phyloP scores from a whole-genome alignment of 2,797 vertebrate genomes.

The Tauraco hartlaubi region DNA sequence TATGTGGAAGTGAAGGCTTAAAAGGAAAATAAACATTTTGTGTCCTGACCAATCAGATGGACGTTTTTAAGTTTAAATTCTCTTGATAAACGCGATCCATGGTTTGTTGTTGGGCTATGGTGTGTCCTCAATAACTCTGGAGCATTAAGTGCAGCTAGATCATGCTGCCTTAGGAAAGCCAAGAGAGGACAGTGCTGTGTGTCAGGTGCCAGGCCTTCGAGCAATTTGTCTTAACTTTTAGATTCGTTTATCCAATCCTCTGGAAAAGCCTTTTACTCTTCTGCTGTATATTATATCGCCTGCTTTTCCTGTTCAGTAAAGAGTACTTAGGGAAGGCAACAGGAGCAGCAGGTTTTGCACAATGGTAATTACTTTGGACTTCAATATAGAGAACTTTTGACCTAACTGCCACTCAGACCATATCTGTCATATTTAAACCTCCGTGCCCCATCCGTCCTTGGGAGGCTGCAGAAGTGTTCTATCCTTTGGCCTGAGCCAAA shows the following conservation, averaged over 20 bases:
- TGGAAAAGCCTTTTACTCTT: neutral
- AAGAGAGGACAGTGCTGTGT: neutral
- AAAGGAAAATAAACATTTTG: neutral
- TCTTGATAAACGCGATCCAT: neutral
- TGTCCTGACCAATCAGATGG: neutral
- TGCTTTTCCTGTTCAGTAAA: neutral
- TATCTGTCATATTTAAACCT: neutral
- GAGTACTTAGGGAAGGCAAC: neutral
- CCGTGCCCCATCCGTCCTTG: neutral
- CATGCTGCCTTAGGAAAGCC: neutral
- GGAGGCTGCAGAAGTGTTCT: neutral
- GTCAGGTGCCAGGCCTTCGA: neutral
- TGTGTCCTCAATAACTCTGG: neutral
- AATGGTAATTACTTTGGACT: neutral
- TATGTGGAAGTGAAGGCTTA: neutral
- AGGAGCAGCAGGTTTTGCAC: neutral
- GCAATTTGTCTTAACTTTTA: neutral
- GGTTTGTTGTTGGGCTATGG: neutral
- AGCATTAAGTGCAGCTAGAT: neutral
- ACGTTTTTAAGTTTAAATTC: neutral
- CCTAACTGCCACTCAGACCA: neutral
- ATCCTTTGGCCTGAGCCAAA: neutral
- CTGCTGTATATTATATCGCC: neutral
- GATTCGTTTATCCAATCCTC: neutral
- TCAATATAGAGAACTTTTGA: neutral